Conservation (phyloP, 2,888 invertebrate genomes). For the Lacanobia oleracea region DNA sequence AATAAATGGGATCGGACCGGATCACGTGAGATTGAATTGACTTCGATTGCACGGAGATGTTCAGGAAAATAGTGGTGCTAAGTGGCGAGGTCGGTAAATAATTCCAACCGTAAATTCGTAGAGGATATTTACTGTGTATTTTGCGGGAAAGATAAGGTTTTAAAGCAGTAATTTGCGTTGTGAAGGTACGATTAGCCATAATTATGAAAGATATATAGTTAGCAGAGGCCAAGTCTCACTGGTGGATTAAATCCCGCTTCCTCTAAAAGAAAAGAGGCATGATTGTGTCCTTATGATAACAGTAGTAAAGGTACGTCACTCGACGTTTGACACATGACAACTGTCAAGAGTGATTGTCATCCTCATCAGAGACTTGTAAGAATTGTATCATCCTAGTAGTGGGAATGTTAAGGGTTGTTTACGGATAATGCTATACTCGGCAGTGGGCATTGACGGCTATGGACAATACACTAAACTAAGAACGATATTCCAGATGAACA, state of each 20-base stretch:
- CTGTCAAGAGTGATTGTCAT: too few relatives aligned
- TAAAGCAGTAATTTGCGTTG: slow-evolving; percentile 1
- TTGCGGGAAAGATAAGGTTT: slow-evolving; percentile 6
- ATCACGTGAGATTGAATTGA: slow-evolving; percentile 56
- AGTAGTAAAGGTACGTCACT: too few relatives aligned
- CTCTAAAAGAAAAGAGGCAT: not conserved
- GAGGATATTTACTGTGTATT: slow-evolving; percentile 11
- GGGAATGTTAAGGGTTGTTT: not conserved
- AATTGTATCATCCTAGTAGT: too few relatives aligned
- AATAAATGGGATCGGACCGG: slow-evolving; percentile 53
- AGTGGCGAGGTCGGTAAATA: slow-evolving; percentile 38
- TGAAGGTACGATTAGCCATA: not conserved
- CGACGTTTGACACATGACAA: too few relatives aligned
- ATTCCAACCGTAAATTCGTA: not conserved
- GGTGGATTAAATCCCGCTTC: not conserved
- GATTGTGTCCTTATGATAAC: too few relatives aligned
- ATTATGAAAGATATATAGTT: not conserved
- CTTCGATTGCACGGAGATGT: slow-evolving; percentile 54
- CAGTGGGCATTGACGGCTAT: not conserved
- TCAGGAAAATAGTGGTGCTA: slow-evolving; percentile 49
- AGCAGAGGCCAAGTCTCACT: not conserved
- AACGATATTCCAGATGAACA: not conserved
- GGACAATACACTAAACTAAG: not conserved
- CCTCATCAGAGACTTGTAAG: too few relatives aligned
- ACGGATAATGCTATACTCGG: not conserved